A percentile compares a stretch with the other conserved stretches of the same genome.
These are phyloP conservation scores for Chunga burmeisteri DNA, from an alignment of 2,113 vertebrate genomes.

Conservation along the genomic window DNA sequence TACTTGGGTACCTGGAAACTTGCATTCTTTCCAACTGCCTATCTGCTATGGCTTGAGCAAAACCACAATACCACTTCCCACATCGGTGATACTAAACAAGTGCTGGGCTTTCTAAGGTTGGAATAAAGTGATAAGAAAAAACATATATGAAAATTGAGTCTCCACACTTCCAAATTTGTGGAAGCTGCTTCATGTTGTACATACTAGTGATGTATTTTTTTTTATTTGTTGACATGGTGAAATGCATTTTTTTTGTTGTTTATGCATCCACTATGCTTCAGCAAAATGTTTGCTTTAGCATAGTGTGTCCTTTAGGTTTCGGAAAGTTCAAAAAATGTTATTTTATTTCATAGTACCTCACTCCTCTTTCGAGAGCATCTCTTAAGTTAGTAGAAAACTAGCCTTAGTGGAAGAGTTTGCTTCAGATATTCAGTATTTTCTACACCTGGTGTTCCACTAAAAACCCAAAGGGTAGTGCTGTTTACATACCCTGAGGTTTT, in stretches of 20 bases:
- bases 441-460: not conserved
- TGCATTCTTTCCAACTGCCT: no score
- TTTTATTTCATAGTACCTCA: not conserved
- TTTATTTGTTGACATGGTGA: not conserved
- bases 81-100: not conserved
- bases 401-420: not conserved
- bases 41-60: no score
- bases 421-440: not conserved
- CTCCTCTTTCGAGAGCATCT: not conserved
- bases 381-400: not conserved
- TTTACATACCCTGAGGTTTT: not conserved
- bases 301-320: not conserved
- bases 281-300: not conserved
- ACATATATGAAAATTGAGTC: not conserved
- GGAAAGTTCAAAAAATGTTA: not conserved
- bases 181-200: not conserved
- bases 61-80: no score
- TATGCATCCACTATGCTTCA: not conserved
- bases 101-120: not conserved
- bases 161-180: not conserved
- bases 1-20: no score
- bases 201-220: not conserved
- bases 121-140: not conserved
- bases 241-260: not conserved
- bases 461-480: not conserved